Base-by-base conservation (phyloP, 1,140 invertebrate species). In the Caenorhabditis brenneri region DNA sequence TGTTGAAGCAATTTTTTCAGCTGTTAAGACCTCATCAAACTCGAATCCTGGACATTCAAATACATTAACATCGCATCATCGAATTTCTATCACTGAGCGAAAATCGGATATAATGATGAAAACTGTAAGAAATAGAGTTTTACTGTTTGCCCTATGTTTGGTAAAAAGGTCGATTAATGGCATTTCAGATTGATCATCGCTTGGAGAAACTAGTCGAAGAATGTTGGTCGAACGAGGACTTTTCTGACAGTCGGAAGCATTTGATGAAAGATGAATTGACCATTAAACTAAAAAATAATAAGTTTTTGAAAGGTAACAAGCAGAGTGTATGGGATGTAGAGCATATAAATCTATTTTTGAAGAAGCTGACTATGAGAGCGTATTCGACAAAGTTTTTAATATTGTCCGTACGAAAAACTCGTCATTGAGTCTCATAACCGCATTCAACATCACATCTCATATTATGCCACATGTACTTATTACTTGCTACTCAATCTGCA, bases 371-470 rank as follows among this genome's bases (percentile, higher is more conserved):
- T 65, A 65, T n/a, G 19, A 65, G 10, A 36, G 2, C 15, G 60
- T 65, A 3, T 65, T 65, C 33, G 60, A 65, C 19, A 29, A 33
- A 19, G n/a, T 65, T 5, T 22, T 65, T 6, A n/a, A 1, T 19
- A 1, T 65, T 19, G n/a, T 65, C 12, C 29, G 60, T 19, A 27
- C 16, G 31, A 10, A 36, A 27, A 65, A 33, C 22, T 19, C 31
- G n/a, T 65, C 60, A 22, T 33, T 39, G 16, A 36, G 31, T 12
- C 9, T 65, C n/a, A 65, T 65, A n/a, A 16, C 60, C 2, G 31
- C 60, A 65, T 65, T 65, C 60, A 65, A 65, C 19, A 36, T 65
- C 31, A 65, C 60, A 36, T 65, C 60, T 65, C 60, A 65, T 36
- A 65, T 65, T 33, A 65, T 65, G 33, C 60, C 60, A 36, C 60